A percentile compares a stretch with the other conserved stretches of the same genome.
phyloP scores from a whole-genome alignment of 2,113 vertebrate species.

The Tragelaphus imberbis region DNA sequence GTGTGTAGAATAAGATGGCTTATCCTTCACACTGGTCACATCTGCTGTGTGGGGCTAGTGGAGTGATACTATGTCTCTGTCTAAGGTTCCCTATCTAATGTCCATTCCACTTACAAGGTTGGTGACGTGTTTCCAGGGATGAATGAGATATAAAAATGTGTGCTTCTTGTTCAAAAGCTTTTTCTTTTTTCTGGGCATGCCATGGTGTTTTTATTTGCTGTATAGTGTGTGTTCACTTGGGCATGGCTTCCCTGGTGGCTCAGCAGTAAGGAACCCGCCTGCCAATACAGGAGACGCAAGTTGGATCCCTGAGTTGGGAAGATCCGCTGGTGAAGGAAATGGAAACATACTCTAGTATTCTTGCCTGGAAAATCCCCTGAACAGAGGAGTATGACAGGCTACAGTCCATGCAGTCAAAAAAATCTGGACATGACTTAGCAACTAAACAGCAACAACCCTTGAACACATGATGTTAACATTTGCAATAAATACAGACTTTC shows the following conservation, averaged over 20 bases:
- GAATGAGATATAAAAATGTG: background rate
- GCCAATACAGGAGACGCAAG: background rate
- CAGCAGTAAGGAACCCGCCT: background rate
- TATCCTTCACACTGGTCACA: too few species aligned
- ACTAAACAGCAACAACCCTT: background rate
- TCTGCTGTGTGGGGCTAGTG: background rate
- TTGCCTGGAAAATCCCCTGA: background rate
- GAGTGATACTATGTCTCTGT: background rate
- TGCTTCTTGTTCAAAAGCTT: background rate
- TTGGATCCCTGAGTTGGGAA: background rate
- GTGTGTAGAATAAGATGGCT: background rate
- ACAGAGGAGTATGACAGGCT: background rate
- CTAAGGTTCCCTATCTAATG: background rate
- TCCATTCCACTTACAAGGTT: too few species aligned
- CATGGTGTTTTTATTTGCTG: background rate
- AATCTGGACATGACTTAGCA: background rate
- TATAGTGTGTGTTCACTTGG: rapidly evolving
- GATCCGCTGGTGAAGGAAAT: background rate
- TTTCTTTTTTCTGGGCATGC: background rate
- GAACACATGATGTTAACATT: background rate
- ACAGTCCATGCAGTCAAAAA: background rate
- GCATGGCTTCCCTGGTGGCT: background rate
- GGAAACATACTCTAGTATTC: background rate
- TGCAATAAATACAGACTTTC: background rate
- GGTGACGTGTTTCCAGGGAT: background rate